phyloP scores from a whole-genome alignment of 2,888 invertebrate species.

The Rhabditophanes sp. region DNA sequence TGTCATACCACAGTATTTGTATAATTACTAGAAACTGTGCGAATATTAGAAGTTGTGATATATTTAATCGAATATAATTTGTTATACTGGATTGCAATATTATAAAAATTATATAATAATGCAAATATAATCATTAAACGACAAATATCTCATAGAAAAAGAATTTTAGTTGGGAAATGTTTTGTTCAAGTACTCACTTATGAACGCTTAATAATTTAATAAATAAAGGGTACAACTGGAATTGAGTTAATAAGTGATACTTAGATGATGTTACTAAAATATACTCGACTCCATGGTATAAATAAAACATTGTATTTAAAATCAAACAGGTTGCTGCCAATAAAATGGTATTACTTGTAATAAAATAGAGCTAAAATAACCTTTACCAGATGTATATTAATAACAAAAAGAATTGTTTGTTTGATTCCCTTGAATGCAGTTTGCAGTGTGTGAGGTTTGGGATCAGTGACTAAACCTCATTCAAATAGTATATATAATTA shows the following conservation, averaged over 20 bases:
- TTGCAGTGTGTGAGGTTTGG: too few species aligned
- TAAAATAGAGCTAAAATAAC: too few species aligned
- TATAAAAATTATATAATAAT: neutral
- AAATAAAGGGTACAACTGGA: too few species aligned
- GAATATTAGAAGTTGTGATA: neutral
- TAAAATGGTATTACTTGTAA: too few species aligned
- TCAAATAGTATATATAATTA: too few species aligned
- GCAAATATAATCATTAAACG: neutral
- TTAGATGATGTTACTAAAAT: neutral
- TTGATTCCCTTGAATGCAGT: too few species aligned
- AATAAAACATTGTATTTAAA: slow-evolving; percentile 1
- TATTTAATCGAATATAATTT: neutral
- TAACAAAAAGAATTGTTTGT: too few species aligned
- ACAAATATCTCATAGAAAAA: neutral
- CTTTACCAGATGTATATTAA: too few species aligned
- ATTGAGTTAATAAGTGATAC: neutral
- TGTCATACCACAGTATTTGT: too few species aligned
- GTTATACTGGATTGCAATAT: neutral
- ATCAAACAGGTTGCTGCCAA: neutral
- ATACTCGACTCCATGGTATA: neutral
- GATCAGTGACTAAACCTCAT: too few species aligned
- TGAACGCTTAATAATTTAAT: neutral
- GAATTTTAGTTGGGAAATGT: neutral
- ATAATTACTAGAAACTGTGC: too few species aligned
- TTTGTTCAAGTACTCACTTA: neutral